A percentile compares a stretch with the other conserved stretches of the same genome.
Conservation (phyloP, 2,888 invertebrate species). For the Oxyscelio sp. region DNA sequence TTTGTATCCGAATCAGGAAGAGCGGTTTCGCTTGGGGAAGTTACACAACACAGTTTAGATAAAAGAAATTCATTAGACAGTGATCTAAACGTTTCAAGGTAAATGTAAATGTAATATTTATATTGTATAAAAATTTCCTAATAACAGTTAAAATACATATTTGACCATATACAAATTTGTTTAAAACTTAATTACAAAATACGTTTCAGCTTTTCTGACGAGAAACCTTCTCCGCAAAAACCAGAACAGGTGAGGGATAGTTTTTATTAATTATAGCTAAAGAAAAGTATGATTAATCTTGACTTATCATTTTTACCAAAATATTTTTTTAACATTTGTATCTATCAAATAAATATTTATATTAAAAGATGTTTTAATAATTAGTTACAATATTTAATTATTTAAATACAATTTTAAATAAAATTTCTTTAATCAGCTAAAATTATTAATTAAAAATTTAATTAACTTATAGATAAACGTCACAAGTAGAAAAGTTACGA, state of each 20-base stretch:
- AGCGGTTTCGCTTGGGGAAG: slow-evolving; percentile 63
- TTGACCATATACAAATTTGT: not conserved
- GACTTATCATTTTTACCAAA: no score
- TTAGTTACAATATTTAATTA: no score
- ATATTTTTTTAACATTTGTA: no score
- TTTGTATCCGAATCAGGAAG: slow-evolving; percentile 78
- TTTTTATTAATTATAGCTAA: no score
- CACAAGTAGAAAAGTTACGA: slow-evolving; percentile 20
- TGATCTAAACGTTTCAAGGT: slow-evolving; percentile 90
- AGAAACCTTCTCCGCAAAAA: slow-evolving; percentile 84
- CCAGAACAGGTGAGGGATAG: slow-evolving; percentile 37
- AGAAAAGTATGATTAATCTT: no score
- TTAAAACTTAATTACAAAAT: not conserved
- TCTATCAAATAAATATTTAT: no score
- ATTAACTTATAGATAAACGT: slow-evolving; percentile 23
- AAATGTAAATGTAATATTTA: no score
- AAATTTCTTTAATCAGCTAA: no score
- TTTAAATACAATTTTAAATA: no score
- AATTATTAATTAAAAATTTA: no score
- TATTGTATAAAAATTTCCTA: slow-evolving; percentile 21
- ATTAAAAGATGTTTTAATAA: no score
- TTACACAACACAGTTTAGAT: slow-evolving; percentile 56
- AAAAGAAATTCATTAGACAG: slow-evolving; percentile 88
- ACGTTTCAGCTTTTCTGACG: slow-evolving; percentile 89
- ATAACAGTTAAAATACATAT: not conserved